Evolutionary conservation across 2,888 invertebrate species (phyloP).

Genomic region (Apodemia mormo): DNA sequence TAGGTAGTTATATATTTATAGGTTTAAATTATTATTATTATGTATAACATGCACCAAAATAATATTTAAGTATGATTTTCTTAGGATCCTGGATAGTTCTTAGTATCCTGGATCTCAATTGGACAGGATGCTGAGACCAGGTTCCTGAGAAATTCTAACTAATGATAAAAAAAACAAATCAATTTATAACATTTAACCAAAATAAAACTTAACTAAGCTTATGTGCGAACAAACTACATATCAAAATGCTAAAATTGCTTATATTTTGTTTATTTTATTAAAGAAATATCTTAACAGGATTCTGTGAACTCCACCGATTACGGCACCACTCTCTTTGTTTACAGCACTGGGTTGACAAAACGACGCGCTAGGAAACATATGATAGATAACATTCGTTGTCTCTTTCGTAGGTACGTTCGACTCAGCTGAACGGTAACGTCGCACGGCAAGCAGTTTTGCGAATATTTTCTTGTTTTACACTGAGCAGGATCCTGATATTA

Average conservation of each 20-base stretch:
- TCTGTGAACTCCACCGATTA: background rate
- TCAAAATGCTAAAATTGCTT: background rate
- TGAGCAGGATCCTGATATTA: too few relatives aligned
- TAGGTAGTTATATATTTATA: too few relatives aligned
- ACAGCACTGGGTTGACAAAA: background rate
- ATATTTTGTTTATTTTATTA: too few relatives aligned
- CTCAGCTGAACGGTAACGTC: background rate
- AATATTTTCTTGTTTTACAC: background rate
- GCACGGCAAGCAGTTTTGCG: background rate
- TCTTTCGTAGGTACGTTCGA: background rate
- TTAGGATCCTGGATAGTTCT: background rate
- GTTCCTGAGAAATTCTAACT: background rate
- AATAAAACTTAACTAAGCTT: background rate
- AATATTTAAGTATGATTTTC: background rate
- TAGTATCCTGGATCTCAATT: background rate
- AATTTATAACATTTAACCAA: background rate
- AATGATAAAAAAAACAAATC: background rate
- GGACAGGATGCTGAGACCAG: background rate
- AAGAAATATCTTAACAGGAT: background rate
- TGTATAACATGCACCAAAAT: background rate
- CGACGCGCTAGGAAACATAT: background rate
- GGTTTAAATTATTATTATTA: background rate
- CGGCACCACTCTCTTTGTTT: background rate
- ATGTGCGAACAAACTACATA: background rate
- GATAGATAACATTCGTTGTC: background rate